phyloP scores from a whole-genome alignment of 2,113 vertebrate genomes.

The Hypanus sabinus region DNA sequence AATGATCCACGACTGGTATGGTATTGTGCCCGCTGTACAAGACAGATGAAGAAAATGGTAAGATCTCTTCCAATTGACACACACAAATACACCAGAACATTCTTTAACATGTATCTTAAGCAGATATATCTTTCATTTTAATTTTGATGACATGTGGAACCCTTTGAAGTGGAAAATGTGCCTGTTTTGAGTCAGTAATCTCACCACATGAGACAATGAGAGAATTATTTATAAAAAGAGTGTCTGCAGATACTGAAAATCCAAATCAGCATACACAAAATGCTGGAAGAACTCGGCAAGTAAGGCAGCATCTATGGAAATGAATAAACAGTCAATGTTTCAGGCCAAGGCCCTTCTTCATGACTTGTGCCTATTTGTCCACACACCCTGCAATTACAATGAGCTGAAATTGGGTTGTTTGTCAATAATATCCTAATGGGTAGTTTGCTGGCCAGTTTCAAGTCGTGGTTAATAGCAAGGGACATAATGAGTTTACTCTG shows the following conservation, averaged over 20 bases:
- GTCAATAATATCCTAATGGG: neutral
- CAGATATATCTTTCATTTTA: no score
- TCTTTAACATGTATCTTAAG: neutral
- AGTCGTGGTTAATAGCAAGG: neutral
- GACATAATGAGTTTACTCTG: neutral
- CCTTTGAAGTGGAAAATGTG: neutral
- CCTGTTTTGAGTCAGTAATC: neutral
- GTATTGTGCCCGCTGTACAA: slow-evolving; percentile 94
- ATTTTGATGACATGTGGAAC: neutral
- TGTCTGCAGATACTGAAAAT: no score
- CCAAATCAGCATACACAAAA: no score
- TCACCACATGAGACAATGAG: neutral
- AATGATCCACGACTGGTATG: slow-evolving; percentile 94
- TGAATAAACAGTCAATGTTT: no score
- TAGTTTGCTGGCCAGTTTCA: neutral
- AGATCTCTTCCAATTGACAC: slow-evolving; percentile 41
- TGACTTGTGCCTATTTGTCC: neutral
- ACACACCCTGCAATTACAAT: neutral
- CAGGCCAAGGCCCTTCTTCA: no score
- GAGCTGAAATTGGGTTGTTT: neutral
- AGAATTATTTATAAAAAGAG: neutral
- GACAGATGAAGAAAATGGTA: slow-evolving; percentile 98
- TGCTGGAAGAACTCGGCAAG: no score
- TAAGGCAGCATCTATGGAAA: no score
- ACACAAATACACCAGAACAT: no score